Base-by-base conservation (phyloP, 2,888 invertebrate genomes). In the Drosophila phalerata region DNA sequence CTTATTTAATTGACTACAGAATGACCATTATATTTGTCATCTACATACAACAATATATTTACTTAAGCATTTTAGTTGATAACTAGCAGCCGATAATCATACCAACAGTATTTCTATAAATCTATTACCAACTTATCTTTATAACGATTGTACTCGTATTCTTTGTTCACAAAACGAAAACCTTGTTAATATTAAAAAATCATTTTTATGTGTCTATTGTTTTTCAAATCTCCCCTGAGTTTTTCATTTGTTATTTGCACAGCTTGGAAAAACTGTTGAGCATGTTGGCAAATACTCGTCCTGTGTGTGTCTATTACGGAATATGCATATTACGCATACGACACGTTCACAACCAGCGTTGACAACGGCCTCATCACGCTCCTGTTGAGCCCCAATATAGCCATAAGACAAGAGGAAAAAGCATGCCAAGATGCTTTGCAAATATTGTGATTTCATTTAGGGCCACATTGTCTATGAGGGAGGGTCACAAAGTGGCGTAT, bases 371-470 rank as follows among this genome's bases (percentile, higher is more conserved):
- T 17, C 45, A 37, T 49, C 58, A 28, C 28, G 32, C 42, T 51
- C 66, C 57, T 61, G 51, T 47, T 37, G 52, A 43, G 43, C 38
- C 45, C 34, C 22, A 43, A 43, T 42, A 42, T 22, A 32, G 32
- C 53, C 30, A 42, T 19, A 32, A 42, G 42, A 55, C 30, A 55
- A 32, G 30, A 19, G 52, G 40, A 3, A 25, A 22, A 37, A 30
- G 65, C 47, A 75, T 65, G 53, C 64, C 53, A 49, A 65, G 61
- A 49, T 70, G 68, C 64, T 73, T 56, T 8, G 53, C 71, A 82
- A 83, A 83, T 82, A 82, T 83, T 82, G 61, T 73, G 69, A 74
- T 82, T 80, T 73, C 73, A 82, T 78, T 80, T 79, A 60, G 49
- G 45, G 47, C 38, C 38, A n/a, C 51, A 48, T 47, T 38, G 17